phyloP scores from a whole-genome alignment of 2,797 vertebrate species.

The Hydrocynus forskahlii region DNA sequence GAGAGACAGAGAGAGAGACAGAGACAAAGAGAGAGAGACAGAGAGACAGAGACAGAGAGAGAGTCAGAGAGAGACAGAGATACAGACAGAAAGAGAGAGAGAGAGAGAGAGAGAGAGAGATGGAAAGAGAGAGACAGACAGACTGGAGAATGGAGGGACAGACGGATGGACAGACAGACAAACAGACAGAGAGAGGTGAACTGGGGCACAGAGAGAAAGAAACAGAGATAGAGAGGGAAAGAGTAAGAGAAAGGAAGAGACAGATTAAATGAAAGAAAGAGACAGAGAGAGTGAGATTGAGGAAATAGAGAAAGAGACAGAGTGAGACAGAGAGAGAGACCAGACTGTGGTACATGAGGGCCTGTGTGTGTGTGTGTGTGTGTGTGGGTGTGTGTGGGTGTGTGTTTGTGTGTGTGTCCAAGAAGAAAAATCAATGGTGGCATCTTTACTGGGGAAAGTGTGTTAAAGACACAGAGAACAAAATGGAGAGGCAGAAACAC shows the following conservation, averaged over 20 bases:
- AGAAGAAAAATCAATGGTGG: slow-evolving; percentile 41
- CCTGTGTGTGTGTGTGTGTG: too few species aligned
- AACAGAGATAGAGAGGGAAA: background rate
- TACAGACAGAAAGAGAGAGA: too few species aligned
- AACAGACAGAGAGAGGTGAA: too few species aligned
- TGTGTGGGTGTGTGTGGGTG: too few species aligned
- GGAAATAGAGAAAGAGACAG: background rate
- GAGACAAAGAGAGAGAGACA: too few species aligned
- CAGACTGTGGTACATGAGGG: too few species aligned
- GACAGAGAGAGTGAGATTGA: background rate
- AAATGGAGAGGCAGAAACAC: slow-evolving; percentile 57
- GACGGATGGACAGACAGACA: background rate
- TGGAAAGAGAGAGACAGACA: background rate
- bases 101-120: too few species aligned
- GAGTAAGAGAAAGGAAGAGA: too few species aligned
- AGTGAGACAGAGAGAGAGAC: background rate
- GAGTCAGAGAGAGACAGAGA: too few species aligned
- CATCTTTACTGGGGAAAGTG: slow-evolving; percentile 47
- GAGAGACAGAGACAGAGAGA: too few species aligned
- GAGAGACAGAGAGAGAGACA: background rate
- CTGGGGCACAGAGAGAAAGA: background rate
- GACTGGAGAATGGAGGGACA: too few species aligned
- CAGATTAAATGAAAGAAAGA: background rate
- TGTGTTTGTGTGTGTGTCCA: slow-evolving; percentile 31
- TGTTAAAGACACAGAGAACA: slow-evolving; percentile 55